Percentiles rank a stretch among this genome's conserved stretches.
phyloP scores from a whole-genome alignment of 1,140 invertebrate species.

The Pseudomyrmex gracilis region DNA sequence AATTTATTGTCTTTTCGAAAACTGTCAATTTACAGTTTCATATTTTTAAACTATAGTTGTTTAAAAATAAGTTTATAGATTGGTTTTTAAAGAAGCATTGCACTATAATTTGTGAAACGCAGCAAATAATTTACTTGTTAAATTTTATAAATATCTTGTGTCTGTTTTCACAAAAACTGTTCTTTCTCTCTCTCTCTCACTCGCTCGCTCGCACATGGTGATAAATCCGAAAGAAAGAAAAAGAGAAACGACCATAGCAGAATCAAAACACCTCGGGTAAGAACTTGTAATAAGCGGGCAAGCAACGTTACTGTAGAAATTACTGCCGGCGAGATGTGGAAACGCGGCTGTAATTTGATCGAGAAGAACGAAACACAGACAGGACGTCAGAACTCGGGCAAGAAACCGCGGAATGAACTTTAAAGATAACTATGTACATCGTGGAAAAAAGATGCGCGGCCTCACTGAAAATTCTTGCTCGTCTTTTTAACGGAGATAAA shows the following conservation, averaged over 20 bases:
- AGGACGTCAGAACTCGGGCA: conserved; percentile 58
- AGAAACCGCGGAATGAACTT: conserved; percentile 57
- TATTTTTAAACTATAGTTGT: too few relatives aligned
- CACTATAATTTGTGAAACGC: neutral
- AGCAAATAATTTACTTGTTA: neutral
- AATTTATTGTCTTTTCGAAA: too few relatives aligned
- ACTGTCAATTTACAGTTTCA: too few relatives aligned
- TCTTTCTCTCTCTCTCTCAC: neutral
- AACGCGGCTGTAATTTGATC: conserved; percentile 20
- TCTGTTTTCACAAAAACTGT: neutral
- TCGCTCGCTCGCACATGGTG: too few relatives aligned
- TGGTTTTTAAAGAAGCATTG: too few relatives aligned
- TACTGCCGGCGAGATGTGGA: conserved; percentile 47
- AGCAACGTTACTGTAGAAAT: conserved; percentile 71
- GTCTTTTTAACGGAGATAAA: neutral
- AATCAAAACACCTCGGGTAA: conserved; percentile 52
- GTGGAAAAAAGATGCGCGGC: neutral
- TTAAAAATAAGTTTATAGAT: too few relatives aligned
- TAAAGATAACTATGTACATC: conserved; percentile 30
- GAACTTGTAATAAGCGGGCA: conserved; percentile 71
- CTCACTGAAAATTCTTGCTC: neutral
- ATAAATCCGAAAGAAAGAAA: neutral
- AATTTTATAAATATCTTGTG: neutral
- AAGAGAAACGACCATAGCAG: neutral
- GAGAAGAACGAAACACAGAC: conserved; percentile 26